Conservation (phyloP, 2,888 invertebrate species). For the Dolichomitus sp. region DNA sequence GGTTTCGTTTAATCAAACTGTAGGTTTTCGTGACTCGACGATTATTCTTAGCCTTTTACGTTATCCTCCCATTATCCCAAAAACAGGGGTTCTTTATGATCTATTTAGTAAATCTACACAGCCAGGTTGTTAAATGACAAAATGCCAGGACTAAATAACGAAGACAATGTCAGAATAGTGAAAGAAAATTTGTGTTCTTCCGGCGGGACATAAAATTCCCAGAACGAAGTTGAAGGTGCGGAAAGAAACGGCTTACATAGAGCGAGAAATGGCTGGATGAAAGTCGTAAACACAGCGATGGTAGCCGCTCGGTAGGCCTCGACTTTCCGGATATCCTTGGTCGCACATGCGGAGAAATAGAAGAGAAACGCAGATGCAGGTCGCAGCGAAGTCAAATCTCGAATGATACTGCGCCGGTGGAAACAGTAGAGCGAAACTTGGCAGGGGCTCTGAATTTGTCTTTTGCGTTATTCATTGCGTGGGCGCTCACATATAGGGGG, state of each 20-base stretch:
- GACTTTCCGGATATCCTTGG: background rate
- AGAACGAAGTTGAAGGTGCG: background rate
- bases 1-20: background rate
- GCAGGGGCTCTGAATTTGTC: background rate
- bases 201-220: background rate
- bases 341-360: slow-evolving; percentile 2
- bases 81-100: background rate
- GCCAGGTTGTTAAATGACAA: background rate
- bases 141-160: background rate
- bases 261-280: background rate
- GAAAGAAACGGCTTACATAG: background rate
- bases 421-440: background rate
- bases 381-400: slow-evolving; percentile 17
- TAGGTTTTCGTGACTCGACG: background rate
- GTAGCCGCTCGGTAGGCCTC: background rate
- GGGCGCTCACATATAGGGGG: slow-evolving; percentile 1
- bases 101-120: background rate
- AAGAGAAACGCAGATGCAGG: background rate
- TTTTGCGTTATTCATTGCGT: slow-evolving; percentile 11
- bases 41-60: background rate
- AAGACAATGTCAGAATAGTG: background rate
- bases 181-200: background rate
- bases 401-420: background rate
- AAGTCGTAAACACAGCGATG: background rate
- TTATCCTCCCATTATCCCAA: background rate